Percentiles rank a stretch among this genome's conserved stretches.
These are phyloP conservation scores for Cynodonichthys magdalenae DNA, from an alignment of 2,797 vertebrate species.

Conservation along the genomic window DNA sequence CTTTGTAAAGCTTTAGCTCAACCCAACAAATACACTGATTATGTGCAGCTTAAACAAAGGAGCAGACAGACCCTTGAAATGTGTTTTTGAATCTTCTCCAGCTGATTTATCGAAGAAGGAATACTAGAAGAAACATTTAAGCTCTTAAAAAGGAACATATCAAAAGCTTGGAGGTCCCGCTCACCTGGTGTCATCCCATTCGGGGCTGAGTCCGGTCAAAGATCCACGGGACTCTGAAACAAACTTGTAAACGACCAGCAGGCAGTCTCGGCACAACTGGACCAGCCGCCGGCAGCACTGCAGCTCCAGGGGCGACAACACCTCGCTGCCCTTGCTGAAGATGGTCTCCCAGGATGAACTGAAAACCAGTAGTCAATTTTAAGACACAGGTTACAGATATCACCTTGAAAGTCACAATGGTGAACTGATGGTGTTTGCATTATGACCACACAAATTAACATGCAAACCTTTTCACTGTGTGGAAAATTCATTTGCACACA, in stretches of 20 bases:
- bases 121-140: constrained; percentile 9
- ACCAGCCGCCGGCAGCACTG: constrained; percentile 95
- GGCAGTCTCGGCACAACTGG: constrained; percentile 94
- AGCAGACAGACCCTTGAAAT: neutral
- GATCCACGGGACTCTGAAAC: constrained; percentile 89
- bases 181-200: constrained; percentile 96
- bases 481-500: constrained; percentile 7
- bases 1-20: no score
- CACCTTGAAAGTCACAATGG: neutral
- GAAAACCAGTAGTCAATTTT: constrained; percentile 51
- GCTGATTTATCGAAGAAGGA: constrained; percentile 11
- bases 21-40: neutral
- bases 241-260: constrained; percentile 96
- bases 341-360: constrained; percentile 94
- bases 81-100: constrained; percentile 14
- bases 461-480: constrained; percentile 9
- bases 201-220: constrained; percentile 84
- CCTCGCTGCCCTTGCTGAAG: constrained; percentile 91
- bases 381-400: neutral
- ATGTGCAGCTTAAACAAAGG: constrained; percentile 1
- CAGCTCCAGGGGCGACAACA: constrained; percentile 89
- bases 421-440: neutral
- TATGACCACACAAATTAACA: constrained; percentile 4
- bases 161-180: constrained; percentile 15
- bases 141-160: constrained; percentile 10